Evolutionary conservation across 2,888 invertebrate genomes (phyloP), one percentile per base, ranked within the genome.

Genomic region (Diplazon laetatorius): DNA sequence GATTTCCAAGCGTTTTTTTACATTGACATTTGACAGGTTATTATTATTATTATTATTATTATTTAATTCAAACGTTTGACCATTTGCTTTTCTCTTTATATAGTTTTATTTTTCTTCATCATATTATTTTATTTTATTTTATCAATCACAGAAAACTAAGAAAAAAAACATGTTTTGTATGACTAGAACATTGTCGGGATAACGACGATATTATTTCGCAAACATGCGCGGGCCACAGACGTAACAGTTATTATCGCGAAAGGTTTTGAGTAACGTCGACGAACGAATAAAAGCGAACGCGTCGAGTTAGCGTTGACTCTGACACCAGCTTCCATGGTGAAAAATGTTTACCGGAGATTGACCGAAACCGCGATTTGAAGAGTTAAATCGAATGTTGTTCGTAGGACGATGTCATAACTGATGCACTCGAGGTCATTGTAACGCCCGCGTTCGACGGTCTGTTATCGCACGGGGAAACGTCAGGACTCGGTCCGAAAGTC

Each of bases 271-370:
- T 52, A 16, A 30, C 55, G 30, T 25, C 55, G 30, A 22, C 65
- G 44, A 48, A 20, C 62, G 60, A 57, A 60, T 55, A 46, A 37
- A 73, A 74, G 76, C 2, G 78, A 68, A 50, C 52, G 62, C 37
- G 59, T 60, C 50, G 25, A 44, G 12, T 16, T 25, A 12, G 12
- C 12, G 20, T 69, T 46, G 25, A 86, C 86, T 85, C 85, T 85
- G 37, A 88, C 88, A 71, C 87, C 86, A 35, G 87, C 87, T 83
- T 87, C 87, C 88, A 87, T 79, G 42, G 48, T 22, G 52, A 37
- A 44, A 70, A 30, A 20, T 1, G 37, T 42, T 35, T 1, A 50
- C 37, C 46, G 62, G n/a, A 44, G 22, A 14, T 72, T 52, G 42
- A 69, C 44, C 16, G 42, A 44, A 35, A 44, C 18, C n/a, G 25